Evolutionary conservation across 2,888 invertebrate genomes (phyloP), one percentile per base, ranked within the genome.

Genomic region (Dromius quadrimaculatus): DNA sequence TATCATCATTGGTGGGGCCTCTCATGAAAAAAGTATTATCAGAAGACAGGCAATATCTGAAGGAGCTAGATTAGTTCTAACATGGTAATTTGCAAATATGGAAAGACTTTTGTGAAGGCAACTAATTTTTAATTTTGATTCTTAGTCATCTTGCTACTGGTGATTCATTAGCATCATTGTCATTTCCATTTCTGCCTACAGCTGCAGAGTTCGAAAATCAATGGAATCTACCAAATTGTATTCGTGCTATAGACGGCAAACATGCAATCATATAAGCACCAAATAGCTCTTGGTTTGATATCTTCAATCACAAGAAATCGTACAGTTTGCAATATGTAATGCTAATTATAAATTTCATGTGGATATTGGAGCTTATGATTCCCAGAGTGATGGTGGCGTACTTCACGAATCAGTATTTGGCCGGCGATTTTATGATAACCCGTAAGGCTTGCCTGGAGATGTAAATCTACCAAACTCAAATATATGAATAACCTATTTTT

Each of bases 191-290:
- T n/a, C n/a, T n/a, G n/a, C n/a, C n/a, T n/a, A n/a, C n/a, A n/a
- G n/a, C n/a, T n/a, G n/a, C n/a, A n/a, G 66, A 71, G 6, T 71
- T 72, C 23, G 54, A 47, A 6, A 36, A 70, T 3, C 57, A 13
- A 47, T 71, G 70, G 61, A 71, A 71, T 45, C 38, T 73, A 23
- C 65, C 71, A 20, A 59, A 72, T 15, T 74, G 72, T 62, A 59
- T 75, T n/a, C 76, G 77, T 23, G 72, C 73, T 34, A 71, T 77
- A n/a, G 76, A 76, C 66, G 75, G 76, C 1, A 76, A 75, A 70
- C 76, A 76, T 68, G 73, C 74, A 20, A 63, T 68, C 6, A 73
- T 76, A 23, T 71, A 74, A 59, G 43, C 64, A n/a, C 76, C 76
- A 19, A 6, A 32, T 4, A 66, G 75, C 20, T 71, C 71, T 36